Evolutionary conservation across 2,113 vertebrate genomes (phyloP).

Genomic region (Bubo bubo): DNA sequence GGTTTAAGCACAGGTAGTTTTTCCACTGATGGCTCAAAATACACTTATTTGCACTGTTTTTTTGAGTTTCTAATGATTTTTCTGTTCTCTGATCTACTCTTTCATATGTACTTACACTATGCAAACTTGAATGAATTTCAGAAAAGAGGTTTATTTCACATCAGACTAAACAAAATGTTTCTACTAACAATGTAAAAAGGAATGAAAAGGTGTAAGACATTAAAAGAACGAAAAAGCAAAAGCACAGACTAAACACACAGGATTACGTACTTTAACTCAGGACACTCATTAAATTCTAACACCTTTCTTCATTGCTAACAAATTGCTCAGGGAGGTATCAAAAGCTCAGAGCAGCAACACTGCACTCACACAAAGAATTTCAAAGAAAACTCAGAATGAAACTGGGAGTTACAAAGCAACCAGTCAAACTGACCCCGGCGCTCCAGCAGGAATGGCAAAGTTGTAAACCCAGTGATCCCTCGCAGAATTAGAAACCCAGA

Average conservation of each 20-base stretch:
- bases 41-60: neutral
- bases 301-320: constrained; percentile 49
- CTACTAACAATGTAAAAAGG: neutral
- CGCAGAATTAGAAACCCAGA: constrained; percentile 43
- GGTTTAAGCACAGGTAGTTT: neutral
- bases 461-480: constrained; percentile 42
- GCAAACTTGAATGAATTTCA: neutral
- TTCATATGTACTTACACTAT: neutral
- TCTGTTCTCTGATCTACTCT: neutral
- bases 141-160: neutral
- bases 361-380: neutral
- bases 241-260: constrained; percentile 6
- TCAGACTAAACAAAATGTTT: constrained; percentile 29
- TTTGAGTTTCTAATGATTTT: neutral
- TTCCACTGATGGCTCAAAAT: neutral
- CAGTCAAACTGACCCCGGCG: neutral
- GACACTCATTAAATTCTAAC: constrained; percentile 52
- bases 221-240: neutral
- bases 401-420: constrained; percentile 6
- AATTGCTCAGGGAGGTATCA: constrained; percentile 52
- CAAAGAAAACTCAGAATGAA: neutral
- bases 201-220: neutral
- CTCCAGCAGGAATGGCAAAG: neutral
- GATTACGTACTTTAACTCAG: neutral
- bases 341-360: constrained; percentile 7